Percentiles rank a stretch among this genome's conserved stretches.
Conservation (phyloP, 2,888 invertebrate genomes). For the Rhyacophila evoluta region DNA sequence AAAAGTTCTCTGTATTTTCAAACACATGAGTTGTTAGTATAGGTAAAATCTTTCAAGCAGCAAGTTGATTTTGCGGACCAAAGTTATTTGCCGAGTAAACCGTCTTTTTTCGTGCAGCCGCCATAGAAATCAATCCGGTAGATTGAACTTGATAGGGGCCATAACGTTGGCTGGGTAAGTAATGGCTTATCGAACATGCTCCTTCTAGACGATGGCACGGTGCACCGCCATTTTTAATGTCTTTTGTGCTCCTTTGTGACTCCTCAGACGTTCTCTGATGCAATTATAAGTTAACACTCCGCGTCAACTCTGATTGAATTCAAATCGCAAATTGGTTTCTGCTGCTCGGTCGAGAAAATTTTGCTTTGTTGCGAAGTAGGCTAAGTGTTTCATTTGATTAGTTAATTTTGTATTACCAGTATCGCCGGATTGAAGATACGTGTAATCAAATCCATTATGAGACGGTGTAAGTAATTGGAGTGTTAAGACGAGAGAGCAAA, state of each 20-base stretch:
- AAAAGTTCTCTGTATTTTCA: too few relatives aligned
- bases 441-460: background rate
- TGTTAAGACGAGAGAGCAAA: background rate
- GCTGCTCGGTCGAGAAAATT: background rate
- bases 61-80: background rate
- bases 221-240: background rate
- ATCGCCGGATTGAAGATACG: background rate
- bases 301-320: background rate
- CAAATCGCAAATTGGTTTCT: background rate
- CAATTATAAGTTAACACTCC: conserved; percentile 32
- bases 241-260: conserved; percentile 34
- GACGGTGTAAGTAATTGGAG: too few relatives aligned
- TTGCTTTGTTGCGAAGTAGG: background rate
- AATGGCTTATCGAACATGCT: conserved; percentile 30
- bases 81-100: conserved; percentile 25
- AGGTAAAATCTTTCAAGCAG: background rate
- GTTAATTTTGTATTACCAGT: background rate
- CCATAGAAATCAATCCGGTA: conserved; percentile 42
- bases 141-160: conserved; percentile 36
- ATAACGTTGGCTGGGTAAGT: conserved; percentile 39
- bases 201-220: background rate
- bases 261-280: conserved; percentile 30
- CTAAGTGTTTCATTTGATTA: background rate
- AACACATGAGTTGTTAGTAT: background rate
- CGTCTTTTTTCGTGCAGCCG: conserved; percentile 9